A percentile compares a stretch with the other conserved stretches of the same genome.
Conservation (phyloP, 2,888 invertebrate species). For the Parelbella ahira region DNA sequence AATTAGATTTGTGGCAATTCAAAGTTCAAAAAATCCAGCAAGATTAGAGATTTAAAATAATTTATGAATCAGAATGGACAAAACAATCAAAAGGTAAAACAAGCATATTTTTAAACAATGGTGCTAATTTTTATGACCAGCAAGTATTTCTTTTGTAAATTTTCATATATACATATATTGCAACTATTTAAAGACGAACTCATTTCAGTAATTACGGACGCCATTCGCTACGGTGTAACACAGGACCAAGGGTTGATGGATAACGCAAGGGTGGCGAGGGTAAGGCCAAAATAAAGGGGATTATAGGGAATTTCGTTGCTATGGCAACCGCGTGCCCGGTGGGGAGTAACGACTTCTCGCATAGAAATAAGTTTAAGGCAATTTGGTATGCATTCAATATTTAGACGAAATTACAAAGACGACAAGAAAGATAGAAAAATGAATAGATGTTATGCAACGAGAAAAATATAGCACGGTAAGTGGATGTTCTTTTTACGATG, state of each 20-base stretch:
- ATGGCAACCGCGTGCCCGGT: constrained; percentile 49
- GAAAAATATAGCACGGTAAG: no score
- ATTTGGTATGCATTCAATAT: constrained; percentile 4
- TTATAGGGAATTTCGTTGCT: constrained; percentile 63
- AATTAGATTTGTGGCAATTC: no score
- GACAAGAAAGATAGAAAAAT: no score
- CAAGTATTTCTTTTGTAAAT: not conserved
- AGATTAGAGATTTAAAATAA: no score
- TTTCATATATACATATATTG: constrained; percentile 8
- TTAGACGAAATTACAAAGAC: no score
- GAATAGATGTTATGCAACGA: no score
- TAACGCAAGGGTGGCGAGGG: constrained; percentile 46
- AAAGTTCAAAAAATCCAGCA: no score
- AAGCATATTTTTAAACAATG: no score
- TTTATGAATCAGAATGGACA: no score
- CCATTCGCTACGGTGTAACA: constrained; percentile 47
- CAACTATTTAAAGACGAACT: constrained; percentile 7
- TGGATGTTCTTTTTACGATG: no score
- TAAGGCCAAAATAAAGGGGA: constrained; percentile 64
- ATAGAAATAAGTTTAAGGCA: constrained; percentile 43
- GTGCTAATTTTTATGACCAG: not conserved
- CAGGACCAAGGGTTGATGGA: constrained; percentile 28
- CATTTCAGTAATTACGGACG: constrained; percentile 6
- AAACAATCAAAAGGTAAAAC: no score
- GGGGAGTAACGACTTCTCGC: constrained; percentile 41